Evolutionary conservation across 1,140 invertebrate genomes (phyloP), one percentile per base, ranked within the genome.

Genomic region (Hypothenemus hampei): DNA sequence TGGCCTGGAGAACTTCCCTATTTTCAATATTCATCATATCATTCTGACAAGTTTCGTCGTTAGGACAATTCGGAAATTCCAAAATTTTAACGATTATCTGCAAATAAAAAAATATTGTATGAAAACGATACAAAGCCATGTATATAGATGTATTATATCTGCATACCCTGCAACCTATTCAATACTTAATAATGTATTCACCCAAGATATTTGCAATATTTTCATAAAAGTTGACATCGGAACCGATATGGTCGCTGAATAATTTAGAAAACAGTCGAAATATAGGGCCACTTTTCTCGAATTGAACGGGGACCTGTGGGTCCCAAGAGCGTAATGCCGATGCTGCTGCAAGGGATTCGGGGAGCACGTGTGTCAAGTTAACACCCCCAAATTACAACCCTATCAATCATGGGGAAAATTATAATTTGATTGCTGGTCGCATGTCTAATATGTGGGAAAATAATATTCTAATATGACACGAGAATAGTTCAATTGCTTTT

Each of bases 1-100:
- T 70, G 0, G 63, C 62, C 58, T 70, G 69, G n/a, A 70, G 56
- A 46, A 69, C 66, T 59, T 70, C 69, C 23, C 69, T 49, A 40
- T 63, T 65, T 52, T 69, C 67, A n/a, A 40, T 37, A 29, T 47
- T 66, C 63, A 63, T 66, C 35, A 58, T 61, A 50, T 61, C 60
- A 58, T 61, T 57, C n/a, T n/a, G n/a, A n/a, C n/a, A n/a, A n/a
- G n/a, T n/a, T n/a, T n/a, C n/a, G n/a, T n/a, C n/a, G n/a, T n/a
- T n/a, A n/a, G n/a, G n/a, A n/a, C n/a, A n/a, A n/a, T n/a, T n/a
- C n/a, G n/a, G n/a, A n/a, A n/a, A n/a, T n/a, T n/a, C n/a, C n/a
- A n/a, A n/a, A n/a, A n/a, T n/a, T n/a, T n/a, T n/a, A n/a, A n/a
- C n/a, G n/a, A n/a, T n/a, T n/a, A n/a, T n/a, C n/a, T n/a, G n/a